Evolutionary conservation across 2,888 invertebrate genomes (phyloP).

Genomic region (Diploptera punctata): DNA sequence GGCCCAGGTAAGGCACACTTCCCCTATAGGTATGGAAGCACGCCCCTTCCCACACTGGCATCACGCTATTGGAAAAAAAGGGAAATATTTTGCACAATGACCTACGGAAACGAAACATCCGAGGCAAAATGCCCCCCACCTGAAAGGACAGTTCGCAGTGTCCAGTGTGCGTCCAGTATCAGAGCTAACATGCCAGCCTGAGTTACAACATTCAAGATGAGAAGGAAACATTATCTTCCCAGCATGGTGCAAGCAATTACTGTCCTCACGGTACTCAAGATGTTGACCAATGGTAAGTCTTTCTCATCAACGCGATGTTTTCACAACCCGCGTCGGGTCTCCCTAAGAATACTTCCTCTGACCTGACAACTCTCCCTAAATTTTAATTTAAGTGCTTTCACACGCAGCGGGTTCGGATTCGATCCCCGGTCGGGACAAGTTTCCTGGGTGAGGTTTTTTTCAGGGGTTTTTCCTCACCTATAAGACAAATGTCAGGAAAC

Average conservation of each 20-base stretch:
- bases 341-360: too few species aligned
- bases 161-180: not conserved
- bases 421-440: too few species aligned
- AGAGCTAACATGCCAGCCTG: conserved; percentile 19
- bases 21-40: not conserved
- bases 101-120: not conserved
- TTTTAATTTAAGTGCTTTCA: too few species aligned
- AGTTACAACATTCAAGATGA: conserved; percentile 59
- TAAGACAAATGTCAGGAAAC: too few species aligned
- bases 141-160: not conserved
- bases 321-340: not conserved
- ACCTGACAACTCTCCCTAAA: too few species aligned
- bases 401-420: too few species aligned
- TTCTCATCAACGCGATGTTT: not conserved
- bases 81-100: not conserved
- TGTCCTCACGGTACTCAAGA: conserved; percentile 81
- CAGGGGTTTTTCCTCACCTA: too few species aligned
- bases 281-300: conserved; percentile 77
- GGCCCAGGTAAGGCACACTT: too few species aligned
- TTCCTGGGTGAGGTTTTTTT: too few species aligned
- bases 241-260: conserved; percentile 86
- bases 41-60: not conserved
- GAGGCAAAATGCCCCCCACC: not conserved
- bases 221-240: conserved; percentile 62
- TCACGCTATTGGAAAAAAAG: not conserved